These are phyloP conservation scores for Apocheima hispidaria DNA, from an alignment of 2,888 invertebrate species.

Conservation along the genomic window DNA sequence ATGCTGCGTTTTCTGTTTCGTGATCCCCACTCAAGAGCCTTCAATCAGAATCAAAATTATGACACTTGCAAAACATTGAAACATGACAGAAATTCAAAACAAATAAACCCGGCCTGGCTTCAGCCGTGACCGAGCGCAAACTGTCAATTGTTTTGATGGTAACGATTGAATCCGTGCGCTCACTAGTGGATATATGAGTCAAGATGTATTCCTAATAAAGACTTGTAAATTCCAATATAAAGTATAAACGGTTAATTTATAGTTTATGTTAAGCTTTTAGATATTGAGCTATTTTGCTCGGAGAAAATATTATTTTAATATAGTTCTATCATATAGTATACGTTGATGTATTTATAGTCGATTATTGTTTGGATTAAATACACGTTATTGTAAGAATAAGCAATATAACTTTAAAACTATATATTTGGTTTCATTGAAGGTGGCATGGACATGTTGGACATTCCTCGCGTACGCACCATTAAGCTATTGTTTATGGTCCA, in stretches of 20 bases:
- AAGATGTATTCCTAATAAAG: slow-evolving; percentile 60
- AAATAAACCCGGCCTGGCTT: too few relatives aligned
- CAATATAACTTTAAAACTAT: slow-evolving; percentile 13
- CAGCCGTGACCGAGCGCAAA: too few relatives aligned
- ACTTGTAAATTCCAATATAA: slow-evolving; percentile 75
- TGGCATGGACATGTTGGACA: too few relatives aligned
- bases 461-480: too few relatives aligned
- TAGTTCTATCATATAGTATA: slow-evolving; percentile 18
- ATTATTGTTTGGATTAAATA: slow-evolving; percentile 30
- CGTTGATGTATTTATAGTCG: slow-evolving; percentile 27
- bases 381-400: slow-evolving; percentile 28
- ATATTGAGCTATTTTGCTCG: slow-evolving; percentile 25
- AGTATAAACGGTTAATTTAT: slow-evolving; percentile 39
- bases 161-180: too few relatives aligned
- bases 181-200: slow-evolving; percentile 65
- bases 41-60: too few relatives aligned
- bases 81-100: too few relatives aligned
- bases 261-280: slow-evolving; percentile 23
- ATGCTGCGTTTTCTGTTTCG: too few relatives aligned
- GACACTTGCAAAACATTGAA: too few relatives aligned
- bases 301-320: slow-evolving; percentile 15
- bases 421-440: background rate
- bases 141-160: too few relatives aligned
- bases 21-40: too few relatives aligned
- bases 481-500: too few relatives aligned